These are phyloP conservation scores for Drosophila imparisetae DNA, from an alignment of 2,888 invertebrate genomes.

Conservation along the genomic window DNA sequence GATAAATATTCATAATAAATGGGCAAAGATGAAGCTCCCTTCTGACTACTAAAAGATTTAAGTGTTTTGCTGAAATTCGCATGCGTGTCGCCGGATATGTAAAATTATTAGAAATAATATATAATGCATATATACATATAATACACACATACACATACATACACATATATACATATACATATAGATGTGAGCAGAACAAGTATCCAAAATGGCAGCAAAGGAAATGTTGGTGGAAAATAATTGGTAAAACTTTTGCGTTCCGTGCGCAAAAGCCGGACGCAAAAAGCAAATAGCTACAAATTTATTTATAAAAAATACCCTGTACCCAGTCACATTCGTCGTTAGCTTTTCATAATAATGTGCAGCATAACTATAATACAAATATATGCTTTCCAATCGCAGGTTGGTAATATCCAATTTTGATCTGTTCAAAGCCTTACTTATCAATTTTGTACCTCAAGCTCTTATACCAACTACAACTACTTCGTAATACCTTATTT, in stretches of 20 bases:
- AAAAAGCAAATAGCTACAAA: constrained; percentile 50
- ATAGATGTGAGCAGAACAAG: constrained; percentile 43
- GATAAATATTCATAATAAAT: constrained; percentile 5
- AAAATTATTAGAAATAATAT: constrained; percentile 61
- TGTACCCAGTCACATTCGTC: not conserved
- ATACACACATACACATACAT: constrained; percentile 39
- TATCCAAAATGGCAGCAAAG: constrained; percentile 60
- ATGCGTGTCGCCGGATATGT: constrained; percentile 61
- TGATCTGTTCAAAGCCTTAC: not conserved
- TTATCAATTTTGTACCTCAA: not conserved
- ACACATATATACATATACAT: constrained; percentile 6
- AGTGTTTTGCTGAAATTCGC: constrained; percentile 51
- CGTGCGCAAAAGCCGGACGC: constrained; percentile 71
- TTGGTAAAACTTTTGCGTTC: constrained; percentile 49
- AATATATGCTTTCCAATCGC: not conserved
- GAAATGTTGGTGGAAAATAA: constrained; percentile 42
- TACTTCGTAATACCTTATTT: not conserved
- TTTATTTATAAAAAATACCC: constrained; percentile 45
- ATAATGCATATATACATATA: constrained; percentile 67
- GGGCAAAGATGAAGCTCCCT: not conserved
- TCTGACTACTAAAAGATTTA: constrained; percentile 22
- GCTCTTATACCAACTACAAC: not conserved
- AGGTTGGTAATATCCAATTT: not conserved
- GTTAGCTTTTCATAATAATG: not conserved
- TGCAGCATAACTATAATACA: too few species aligned